Percentiles rank a stretch among this genome's conserved stretches.
Conservation (phyloP, 2,888 invertebrate species). For the Drosophila subsilvestris region DNA sequence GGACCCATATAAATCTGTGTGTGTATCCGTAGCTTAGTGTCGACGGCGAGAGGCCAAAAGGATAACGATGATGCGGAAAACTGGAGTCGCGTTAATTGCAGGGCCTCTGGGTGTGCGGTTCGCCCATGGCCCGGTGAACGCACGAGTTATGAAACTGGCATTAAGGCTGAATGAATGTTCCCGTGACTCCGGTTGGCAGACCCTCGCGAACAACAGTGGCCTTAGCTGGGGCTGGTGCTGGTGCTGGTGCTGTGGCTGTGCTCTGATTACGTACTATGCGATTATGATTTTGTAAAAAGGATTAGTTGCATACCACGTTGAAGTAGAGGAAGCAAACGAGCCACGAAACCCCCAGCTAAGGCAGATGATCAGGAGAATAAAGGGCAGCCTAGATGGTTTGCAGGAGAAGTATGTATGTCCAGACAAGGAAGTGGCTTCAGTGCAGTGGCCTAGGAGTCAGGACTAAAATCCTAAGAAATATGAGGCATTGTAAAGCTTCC, state of each 20-base stretch:
- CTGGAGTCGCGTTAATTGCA: constrained; percentile 67
- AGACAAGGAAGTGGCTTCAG: background rate
- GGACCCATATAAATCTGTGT: constrained; percentile 27
- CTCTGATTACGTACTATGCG: constrained; percentile 74
- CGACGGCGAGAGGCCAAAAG: constrained; percentile 36
- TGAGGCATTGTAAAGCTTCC: constrained; percentile 5
- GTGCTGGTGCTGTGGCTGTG: constrained; percentile 39
- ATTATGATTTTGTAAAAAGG: constrained; percentile 77
- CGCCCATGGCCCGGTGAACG: constrained; percentile 65
- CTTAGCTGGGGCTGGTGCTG: constrained; percentile 29
- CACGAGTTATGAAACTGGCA: constrained; percentile 77
- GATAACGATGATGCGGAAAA: constrained; percentile 44
- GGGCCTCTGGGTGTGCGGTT: constrained; percentile 52
- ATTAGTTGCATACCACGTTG: constrained; percentile 77
- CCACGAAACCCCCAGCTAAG: constrained; percentile 50
- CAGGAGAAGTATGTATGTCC: constrained; percentile 9
- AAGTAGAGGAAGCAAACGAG: constrained; percentile 42
- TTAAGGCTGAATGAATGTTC: constrained; percentile 71
- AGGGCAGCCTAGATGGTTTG: background rate
- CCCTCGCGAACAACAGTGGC: constrained; percentile 41
- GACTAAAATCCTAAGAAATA: background rate
- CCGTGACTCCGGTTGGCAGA: constrained; percentile 20
- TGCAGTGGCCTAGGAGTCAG: background rate
- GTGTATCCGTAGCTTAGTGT: constrained; percentile 38
- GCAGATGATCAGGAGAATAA: constrained; percentile 27